Evolutionary conservation across 2,888 invertebrate species (phyloP).

Genomic region (Cistogaster globosa): DNA sequence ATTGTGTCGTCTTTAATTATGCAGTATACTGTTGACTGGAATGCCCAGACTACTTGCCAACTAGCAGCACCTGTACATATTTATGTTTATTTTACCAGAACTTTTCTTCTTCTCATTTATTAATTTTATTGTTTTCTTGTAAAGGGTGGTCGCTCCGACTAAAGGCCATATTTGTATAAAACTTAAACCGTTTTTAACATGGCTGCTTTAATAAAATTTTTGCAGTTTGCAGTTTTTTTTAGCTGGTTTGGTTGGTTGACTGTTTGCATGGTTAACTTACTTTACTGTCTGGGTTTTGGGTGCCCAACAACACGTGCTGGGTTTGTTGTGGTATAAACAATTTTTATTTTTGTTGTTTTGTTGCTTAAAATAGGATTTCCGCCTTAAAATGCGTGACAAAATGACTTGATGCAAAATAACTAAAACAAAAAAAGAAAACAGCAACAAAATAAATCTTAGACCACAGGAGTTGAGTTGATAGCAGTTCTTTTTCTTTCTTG

Average conservation of each 20-base stretch:
- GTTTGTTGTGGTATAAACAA: slow-evolving; percentile 21
- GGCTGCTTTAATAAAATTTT: slow-evolving; percentile 59
- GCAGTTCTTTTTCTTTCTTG: not conserved
- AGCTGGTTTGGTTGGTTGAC: slow-evolving; percentile 13
- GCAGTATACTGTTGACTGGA: slow-evolving; percentile 9
- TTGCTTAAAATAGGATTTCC: slow-evolving; percentile 68
- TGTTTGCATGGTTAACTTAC: slow-evolving; percentile 12
- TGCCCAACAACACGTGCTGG: slow-evolving; percentile 18
- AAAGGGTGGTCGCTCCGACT: slow-evolving; percentile 58
- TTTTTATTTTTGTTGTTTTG: slow-evolving; percentile 13
- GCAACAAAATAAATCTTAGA: slow-evolving; percentile 35
- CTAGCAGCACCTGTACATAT: slow-evolving; percentile 56
- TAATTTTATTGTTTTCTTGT: slow-evolving; percentile 52
- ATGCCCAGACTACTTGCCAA: slow-evolving; percentile 25
- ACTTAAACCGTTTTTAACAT: slow-evolving; percentile 56
- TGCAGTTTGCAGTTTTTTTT: not conserved
- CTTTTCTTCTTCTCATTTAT: slow-evolving; percentile 23
- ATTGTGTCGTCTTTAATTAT: too few relatives aligned
- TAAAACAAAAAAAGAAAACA: slow-evolving; percentile 8
- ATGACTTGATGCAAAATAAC: slow-evolving; percentile 62
- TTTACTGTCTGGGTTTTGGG: slow-evolving; percentile 32
- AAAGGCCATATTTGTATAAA: slow-evolving; percentile 43
- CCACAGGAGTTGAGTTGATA: slow-evolving; percentile 36
- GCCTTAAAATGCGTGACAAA: slow-evolving; percentile 72
- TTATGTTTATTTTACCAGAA: slow-evolving; percentile 55